Evolutionary conservation across 1,140 invertebrate species (phyloP), one percentile per base, ranked within the genome.

Genomic region (Coelopa frigida): DNA sequence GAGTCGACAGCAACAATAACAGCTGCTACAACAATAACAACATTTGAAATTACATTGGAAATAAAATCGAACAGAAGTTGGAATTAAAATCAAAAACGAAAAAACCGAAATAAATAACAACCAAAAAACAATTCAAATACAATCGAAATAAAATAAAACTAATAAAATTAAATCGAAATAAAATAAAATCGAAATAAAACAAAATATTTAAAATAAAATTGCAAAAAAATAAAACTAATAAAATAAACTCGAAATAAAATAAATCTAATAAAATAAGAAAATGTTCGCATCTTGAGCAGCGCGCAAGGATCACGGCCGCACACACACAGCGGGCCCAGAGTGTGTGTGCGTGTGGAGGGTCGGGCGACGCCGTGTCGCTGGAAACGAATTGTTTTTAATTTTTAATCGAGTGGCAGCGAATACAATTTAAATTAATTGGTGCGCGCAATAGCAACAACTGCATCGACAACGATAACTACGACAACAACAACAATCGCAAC

Each of bases 401-500:
- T n/a, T n/a, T n/a, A n/a, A n/a, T n/a, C n/a, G n/a, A n/a, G n/a
- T n/a, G n/a, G n/a, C n/a, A n/a, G n/a, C n/a, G n/a, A n/a, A n/a
- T n/a, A n/a, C n/a, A n/a, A n/a, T n/a, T n/a, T n/a, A n/a, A n/a
- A n/a, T n/a, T n/a, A n/a, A n/a, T n/a, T n/a, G n/a, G n/a, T n/a
- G n/a, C n/a, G n/a, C n/a, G n/a, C 17, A 36, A 36, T 15, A 36
- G 18, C 33, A 36, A 36, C 33, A 36, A 36, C 33, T 14, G 18
- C 14, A 17, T 33, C 55, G 42, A 48, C 53, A 53, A 51, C 56
- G 49, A 53, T 6, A 36, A 36, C 14, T 15, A 15, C 7, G 18
- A 36, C 50, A 48, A 32, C 46, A 38, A 40, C 47, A 58, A 18
- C 7, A 51, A 52, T 49, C 41, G 46, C 44, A n/a, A n/a, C n/a